phyloP scores from a whole-genome alignment of 2,113 vertebrate species.

The Charadrius vociferus region DNA sequence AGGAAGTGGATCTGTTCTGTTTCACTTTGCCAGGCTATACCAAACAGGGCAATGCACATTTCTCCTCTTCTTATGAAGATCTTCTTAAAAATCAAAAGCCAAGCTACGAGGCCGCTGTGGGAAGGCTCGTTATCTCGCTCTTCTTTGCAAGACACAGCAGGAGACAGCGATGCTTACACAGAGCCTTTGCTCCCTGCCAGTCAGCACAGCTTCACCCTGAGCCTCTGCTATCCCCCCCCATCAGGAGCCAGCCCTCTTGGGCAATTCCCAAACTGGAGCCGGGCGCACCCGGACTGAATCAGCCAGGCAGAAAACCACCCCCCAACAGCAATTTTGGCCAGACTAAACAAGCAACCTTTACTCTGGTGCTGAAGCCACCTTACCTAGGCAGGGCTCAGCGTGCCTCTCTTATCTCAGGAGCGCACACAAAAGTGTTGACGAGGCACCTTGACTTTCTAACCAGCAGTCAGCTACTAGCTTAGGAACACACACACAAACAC shows the following conservation, averaged over 20 bases:
- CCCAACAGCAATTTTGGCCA: neutral
- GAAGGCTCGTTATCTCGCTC: neutral
- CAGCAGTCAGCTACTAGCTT: neutral
- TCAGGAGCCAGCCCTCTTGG: neutral
- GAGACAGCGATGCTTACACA: neutral
- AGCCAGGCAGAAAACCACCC: neutral
- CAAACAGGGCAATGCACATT: neutral
- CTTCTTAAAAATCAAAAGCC: neutral
- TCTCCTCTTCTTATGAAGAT: neutral
- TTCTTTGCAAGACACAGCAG: neutral
- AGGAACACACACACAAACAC: neutral
- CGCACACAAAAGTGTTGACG: neutral
- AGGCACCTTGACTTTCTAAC: neutral
- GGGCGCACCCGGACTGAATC: neutral
- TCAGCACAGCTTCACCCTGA: neutral
- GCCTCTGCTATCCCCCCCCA: neutral
- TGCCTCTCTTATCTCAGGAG: neutral
- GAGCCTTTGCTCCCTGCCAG: neutral
- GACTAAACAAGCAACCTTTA: slow-evolving; percentile 64
- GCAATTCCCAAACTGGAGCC: neutral
- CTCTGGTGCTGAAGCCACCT: neutral
- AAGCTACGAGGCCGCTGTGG: neutral
- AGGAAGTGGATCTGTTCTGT: neutral
- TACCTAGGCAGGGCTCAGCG: neutral
- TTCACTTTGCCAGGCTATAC: neutral